Evolutionary conservation across 2,113 vertebrate species (phyloP).

Genomic region (Camelus dromedarius): DNA sequence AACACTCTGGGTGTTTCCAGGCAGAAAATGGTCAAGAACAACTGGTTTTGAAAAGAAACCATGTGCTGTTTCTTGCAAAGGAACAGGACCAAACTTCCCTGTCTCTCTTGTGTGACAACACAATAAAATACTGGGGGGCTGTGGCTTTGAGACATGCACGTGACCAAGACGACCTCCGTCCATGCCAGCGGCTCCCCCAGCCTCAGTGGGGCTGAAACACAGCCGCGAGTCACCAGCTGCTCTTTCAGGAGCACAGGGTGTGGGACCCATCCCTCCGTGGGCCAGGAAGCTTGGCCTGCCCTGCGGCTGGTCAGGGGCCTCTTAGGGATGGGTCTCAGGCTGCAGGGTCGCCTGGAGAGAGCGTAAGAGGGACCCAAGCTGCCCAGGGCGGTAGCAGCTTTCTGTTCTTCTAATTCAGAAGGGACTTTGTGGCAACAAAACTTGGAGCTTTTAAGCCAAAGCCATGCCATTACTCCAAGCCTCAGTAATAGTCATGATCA

Average conservation of each 20-base stretch:
- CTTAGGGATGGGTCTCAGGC: too few species aligned
- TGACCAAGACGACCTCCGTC: neutral
- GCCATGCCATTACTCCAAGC: neutral
- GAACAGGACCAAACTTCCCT: neutral
- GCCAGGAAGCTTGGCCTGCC: neutral
- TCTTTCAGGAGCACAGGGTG: neutral
- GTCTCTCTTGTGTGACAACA: neutral
- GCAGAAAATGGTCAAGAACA: neutral
- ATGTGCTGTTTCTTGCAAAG: neutral
- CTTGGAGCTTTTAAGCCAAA: neutral
- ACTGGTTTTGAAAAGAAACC: neutral
- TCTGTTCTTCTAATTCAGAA: neutral
- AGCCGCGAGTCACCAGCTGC: neutral
- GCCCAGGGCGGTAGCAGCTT: rapidly evolving
- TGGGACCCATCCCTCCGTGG: neutral
- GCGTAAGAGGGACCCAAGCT: neutral
- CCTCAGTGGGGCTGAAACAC: neutral
- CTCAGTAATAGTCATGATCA: neutral
- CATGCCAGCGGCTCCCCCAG: rapidly evolving
- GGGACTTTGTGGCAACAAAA: neutral
- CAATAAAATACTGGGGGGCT: neutral
- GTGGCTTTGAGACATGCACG: neutral
- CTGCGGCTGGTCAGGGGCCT: neutral
- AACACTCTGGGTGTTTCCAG: neutral
- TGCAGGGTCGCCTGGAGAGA: neutral